A percentile compares a stretch with the other conserved stretches of the same genome.
Evolutionary conservation across 2,888 invertebrate genomes (phyloP).

Genomic region (Idaea dimidiata): DNA sequence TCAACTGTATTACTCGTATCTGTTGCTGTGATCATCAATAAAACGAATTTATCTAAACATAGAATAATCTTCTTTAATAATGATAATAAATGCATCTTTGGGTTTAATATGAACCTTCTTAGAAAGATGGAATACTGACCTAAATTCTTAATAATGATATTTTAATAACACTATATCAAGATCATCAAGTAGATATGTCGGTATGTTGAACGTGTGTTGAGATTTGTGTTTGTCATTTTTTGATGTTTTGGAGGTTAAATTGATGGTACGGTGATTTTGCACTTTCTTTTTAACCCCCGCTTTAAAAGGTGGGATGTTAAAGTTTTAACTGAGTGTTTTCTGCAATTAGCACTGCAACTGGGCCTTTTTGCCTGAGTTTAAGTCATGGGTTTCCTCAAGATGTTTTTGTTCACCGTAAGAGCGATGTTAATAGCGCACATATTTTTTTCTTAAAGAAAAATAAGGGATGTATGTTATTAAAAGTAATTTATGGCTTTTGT

Average conservation of each 20-base stretch:
- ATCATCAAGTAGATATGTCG: background rate
- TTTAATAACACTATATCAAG: background rate
- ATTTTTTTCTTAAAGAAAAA: too few relatives aligned
- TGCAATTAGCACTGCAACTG: too few relatives aligned
- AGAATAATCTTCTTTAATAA: background rate
- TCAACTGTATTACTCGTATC: too few relatives aligned
- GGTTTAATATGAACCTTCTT: background rate
- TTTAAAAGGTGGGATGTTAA: too few relatives aligned
- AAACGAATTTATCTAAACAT: constrained; percentile 4
- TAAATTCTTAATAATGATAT: background rate
- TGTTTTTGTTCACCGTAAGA: too few relatives aligned
- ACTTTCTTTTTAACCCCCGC: background rate
- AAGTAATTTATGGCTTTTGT: too few relatives aligned
- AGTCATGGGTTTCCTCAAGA: too few relatives aligned
- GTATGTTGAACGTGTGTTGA: background rate
- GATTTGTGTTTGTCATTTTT: background rate
- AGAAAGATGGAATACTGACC: background rate
- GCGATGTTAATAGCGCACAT: too few relatives aligned
- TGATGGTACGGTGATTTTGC: background rate
- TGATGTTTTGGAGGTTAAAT: background rate
- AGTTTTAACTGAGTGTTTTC: too few relatives aligned
- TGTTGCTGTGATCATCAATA: background rate
- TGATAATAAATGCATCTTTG: background rate
- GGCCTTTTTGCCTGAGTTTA: too few relatives aligned
- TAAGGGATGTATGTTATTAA: too few relatives aligned